Evolutionary conservation across 2,113 vertebrate genomes (phyloP).

Genomic region (Mormyrus iriodes): DNA sequence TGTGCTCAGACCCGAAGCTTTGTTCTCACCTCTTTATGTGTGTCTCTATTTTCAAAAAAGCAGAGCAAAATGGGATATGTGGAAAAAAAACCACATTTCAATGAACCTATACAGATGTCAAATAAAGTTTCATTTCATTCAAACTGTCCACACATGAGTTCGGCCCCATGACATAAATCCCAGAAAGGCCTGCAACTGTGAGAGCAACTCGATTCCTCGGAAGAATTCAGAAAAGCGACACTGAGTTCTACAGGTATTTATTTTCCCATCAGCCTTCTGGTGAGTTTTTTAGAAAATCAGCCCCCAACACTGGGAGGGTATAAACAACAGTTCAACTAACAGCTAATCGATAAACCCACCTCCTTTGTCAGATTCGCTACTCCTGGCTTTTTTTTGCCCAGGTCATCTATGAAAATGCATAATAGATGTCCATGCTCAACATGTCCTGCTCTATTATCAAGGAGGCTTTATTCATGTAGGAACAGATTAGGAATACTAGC

Average conservation of each 20-base stretch:
- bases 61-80: background rate
- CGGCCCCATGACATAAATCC: background rate
- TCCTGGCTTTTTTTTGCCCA: background rate
- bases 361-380: background rate
- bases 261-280: background rate
- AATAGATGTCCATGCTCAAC: background rate
- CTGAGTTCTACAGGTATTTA: background rate
- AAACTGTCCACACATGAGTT: background rate
- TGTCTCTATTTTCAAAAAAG: background rate
- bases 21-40: background rate
- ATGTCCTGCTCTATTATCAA: background rate
- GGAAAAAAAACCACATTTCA: background rate
- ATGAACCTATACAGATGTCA: background rate
- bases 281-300: background rate
- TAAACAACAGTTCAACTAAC: background rate
- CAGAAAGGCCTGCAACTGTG: background rate
- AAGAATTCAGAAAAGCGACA: background rate
- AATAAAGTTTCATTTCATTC: background rate
- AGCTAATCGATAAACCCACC: background rate
- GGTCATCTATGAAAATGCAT: background rate
- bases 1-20: background rate
- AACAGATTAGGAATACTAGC: background rate
- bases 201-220: background rate
- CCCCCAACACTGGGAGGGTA: background rate
- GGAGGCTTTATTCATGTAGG: background rate